phyloP scores from a whole-genome alignment of 2,888 invertebrate species.

The Idaea biselata region DNA sequence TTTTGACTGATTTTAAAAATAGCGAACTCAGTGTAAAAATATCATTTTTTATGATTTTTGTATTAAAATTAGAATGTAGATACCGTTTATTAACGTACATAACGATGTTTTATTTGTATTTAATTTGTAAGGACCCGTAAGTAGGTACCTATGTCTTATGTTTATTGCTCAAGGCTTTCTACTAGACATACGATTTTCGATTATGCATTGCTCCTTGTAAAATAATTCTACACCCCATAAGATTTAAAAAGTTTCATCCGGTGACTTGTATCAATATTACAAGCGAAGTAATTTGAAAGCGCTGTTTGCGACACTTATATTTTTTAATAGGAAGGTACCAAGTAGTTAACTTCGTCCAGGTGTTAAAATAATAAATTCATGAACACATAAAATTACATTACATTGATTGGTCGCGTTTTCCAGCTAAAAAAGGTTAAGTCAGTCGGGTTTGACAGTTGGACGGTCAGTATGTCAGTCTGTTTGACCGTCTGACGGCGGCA shows the following conservation, averaged over 20 bases:
- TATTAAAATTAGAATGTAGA: background rate
- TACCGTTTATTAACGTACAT: background rate
- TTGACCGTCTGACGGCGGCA: conserved; percentile 3
- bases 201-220: no score
- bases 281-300: no score
- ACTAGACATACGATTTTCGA: no score
- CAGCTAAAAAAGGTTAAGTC: conserved; percentile 12
- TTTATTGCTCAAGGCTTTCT: no score
- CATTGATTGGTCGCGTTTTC: background rate
- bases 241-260: no score
- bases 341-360: background rate
- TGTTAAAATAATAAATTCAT: background rate
- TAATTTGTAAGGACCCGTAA: no score
- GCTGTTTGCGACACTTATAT: no score
- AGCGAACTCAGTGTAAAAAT: background rate
- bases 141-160: no score
- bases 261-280: no score
- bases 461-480: conserved; percentile 2
- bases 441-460: conserved; percentile 5
- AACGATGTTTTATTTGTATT: background rate
- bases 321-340: no score
- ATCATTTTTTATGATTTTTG: conserved; percentile 2
- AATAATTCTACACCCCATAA: no score
- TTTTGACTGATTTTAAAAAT: background rate
- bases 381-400: background rate